Conservation (phyloP, 1,140 invertebrate genomes). For the Anthonomus grandis region DNA sequence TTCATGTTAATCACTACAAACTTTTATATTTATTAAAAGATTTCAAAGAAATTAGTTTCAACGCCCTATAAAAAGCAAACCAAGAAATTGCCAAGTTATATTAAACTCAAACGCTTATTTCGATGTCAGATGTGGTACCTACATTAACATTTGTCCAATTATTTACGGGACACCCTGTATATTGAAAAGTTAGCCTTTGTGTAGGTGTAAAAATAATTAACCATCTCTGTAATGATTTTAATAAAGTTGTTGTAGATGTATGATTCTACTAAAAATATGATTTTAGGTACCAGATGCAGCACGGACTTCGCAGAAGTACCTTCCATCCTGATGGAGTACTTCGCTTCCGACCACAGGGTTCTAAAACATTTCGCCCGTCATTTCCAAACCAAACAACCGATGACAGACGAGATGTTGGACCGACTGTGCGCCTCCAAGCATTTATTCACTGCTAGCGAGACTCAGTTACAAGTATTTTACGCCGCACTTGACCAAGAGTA, state of each 20-base stretch:
- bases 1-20: too few relatives aligned
- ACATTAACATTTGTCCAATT: too few relatives aligned
- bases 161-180: not conserved
- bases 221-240: too few relatives aligned
- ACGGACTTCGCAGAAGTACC: slow-evolving; percentile 99
- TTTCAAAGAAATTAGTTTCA: too few relatives aligned
- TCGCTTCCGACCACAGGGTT: slow-evolving; percentile 84
- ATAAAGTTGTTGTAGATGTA: too few relatives aligned
- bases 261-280: not conserved
- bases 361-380: slow-evolving; percentile 85
- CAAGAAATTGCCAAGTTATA: too few relatives aligned
- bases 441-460: slow-evolving; percentile 84
- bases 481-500: slow-evolving; percentile 86
- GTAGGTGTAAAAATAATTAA: too few relatives aligned
- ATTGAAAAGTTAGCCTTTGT: not conserved
- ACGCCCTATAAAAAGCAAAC: too few relatives aligned
- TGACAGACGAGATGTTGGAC: slow-evolving; percentile 74
- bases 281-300: slow-evolving; percentile 76
- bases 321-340: slow-evolving; percentile 97
- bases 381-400: slow-evolving; percentile 82
- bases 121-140: too few relatives aligned
- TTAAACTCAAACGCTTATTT: too few relatives aligned
- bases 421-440: slow-evolving; percentile 79
- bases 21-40: too few relatives aligned
- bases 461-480: slow-evolving; percentile 89